Evolutionary conservation across 2,888 invertebrate genomes (phyloP).

Genomic region (Dysmachus trigonus): DNA sequence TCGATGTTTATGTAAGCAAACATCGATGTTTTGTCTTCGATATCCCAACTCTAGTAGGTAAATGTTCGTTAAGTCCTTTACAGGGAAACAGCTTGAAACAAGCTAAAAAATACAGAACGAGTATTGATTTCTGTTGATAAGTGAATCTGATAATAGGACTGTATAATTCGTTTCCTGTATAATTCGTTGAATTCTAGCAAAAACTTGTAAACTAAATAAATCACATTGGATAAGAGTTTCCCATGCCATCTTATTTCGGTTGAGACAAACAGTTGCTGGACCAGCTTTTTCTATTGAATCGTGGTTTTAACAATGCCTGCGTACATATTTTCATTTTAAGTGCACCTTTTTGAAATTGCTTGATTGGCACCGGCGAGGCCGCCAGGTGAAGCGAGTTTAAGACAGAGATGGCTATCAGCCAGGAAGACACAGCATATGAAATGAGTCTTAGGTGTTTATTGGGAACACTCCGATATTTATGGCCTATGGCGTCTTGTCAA

Average conservation of each 20-base stretch:
- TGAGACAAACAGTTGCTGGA: neutral
- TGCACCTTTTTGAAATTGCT: neutral
- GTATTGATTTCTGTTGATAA: neutral
- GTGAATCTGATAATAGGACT: neutral
- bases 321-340: neutral
- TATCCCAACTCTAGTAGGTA: too few relatives aligned
- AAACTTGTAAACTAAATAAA: neutral
- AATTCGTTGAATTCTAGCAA: neutral
- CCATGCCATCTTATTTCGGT: neutral
- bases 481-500: conserved; percentile 45
- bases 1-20: too few relatives aligned
- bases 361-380: neutral
- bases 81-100: too few relatives aligned
- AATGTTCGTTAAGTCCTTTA: too few relatives aligned
- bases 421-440: conserved; percentile 19
- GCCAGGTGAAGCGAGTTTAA: neutral
- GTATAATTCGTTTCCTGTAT: neutral
- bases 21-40: too few relatives aligned
- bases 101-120: neutral
- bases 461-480: conserved; percentile 31
- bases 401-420: neutral
- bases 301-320: neutral
- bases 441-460: neutral
- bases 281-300: neutral
- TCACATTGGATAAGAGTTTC: neutral